A percentile compares a stretch with the other conserved stretches of the same genome.
phyloP scores from a whole-genome alignment of 2,113 vertebrate species.

The Theristicus caerulescens region DNA sequence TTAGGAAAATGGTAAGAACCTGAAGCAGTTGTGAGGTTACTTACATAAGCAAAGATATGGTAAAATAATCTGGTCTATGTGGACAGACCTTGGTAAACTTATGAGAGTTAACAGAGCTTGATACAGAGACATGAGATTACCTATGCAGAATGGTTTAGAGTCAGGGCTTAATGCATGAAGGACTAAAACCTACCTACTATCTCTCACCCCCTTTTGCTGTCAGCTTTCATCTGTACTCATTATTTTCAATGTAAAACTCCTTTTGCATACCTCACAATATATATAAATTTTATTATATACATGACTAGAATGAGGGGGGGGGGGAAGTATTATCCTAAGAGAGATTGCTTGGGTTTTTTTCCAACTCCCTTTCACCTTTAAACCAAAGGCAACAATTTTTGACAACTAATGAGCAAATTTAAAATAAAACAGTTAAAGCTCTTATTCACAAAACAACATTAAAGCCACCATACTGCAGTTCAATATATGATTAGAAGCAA shows the following conservation, averaged over 20 bases:
- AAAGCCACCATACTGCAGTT: background rate
- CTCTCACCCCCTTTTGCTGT: background rate
- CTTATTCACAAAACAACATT: background rate
- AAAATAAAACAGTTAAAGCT: background rate
- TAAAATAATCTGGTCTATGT: background rate
- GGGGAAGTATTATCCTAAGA: background rate
- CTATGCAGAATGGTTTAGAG: background rate
- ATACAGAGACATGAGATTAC: background rate
- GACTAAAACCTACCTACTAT: background rate
- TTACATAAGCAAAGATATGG: background rate
- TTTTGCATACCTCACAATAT: background rate
- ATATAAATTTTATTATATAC: background rate
- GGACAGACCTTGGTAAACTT: background rate
- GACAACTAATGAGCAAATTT: background rate
- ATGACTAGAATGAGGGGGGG: background rate
- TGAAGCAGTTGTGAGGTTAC: background rate
- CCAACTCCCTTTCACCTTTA: background rate
- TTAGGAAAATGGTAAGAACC: background rate
- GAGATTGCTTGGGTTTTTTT: background rate
- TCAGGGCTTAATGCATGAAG: background rate
- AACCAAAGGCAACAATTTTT: background rate
- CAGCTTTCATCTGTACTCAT: background rate
- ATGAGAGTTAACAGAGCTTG: background rate
- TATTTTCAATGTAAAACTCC: background rate
- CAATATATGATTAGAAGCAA: background rate